Percentiles rank a stretch among this genome's conserved stretches.
phyloP scores from a whole-genome alignment of 1,140 invertebrate genomes.

The Camponotus vicinus region DNA sequence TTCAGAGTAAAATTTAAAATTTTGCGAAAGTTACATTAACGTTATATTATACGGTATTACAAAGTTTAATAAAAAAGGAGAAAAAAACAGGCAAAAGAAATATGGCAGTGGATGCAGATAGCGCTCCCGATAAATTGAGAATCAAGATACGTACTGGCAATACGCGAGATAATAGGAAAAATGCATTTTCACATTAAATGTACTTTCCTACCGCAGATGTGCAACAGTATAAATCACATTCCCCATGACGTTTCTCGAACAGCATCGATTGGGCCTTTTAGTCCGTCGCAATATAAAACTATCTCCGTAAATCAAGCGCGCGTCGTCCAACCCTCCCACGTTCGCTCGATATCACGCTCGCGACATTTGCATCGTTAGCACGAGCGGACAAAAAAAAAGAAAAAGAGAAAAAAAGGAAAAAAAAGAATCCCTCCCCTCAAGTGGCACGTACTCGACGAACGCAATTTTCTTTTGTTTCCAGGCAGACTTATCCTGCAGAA shows the following conservation, averaged over 20 bases:
- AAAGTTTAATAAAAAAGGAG: neutral
- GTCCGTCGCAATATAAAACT: slow-evolving; percentile 55
- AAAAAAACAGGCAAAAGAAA: neutral
- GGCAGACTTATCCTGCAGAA: slow-evolving; percentile 96
- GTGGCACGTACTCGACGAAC: slow-evolving; percentile 52
- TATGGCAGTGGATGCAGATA: neutral
- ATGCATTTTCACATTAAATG: slow-evolving; percentile 21
- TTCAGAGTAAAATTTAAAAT: neutral
- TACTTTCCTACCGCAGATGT: slow-evolving; percentile 42
- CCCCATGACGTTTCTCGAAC: slow-evolving; percentile 41
- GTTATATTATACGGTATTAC: no score
- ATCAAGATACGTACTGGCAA: slow-evolving; percentile 13
- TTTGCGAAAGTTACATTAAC: neutral
- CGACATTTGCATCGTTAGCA: slow-evolving; percentile 62
- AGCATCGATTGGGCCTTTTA: slow-evolving; percentile 58
- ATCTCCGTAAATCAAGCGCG: slow-evolving; percentile 55
- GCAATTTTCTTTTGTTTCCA: slow-evolving; percentile 85
- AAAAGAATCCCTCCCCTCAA: slow-evolving; percentile 3
- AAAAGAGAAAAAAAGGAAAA: neutral
- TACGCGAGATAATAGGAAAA: neutral
- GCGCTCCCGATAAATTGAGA: neutral
- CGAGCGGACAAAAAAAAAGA: slow-evolving; percentile 5
- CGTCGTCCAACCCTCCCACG: slow-evolving; percentile 15
- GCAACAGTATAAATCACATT: slow-evolving; percentile 38
- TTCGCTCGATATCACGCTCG: slow-evolving; percentile 50